Evolutionary conservation across 2,888 invertebrate species (phyloP), one percentile per base, ranked within the genome.

Genomic region (Chirona hameri): DNA sequence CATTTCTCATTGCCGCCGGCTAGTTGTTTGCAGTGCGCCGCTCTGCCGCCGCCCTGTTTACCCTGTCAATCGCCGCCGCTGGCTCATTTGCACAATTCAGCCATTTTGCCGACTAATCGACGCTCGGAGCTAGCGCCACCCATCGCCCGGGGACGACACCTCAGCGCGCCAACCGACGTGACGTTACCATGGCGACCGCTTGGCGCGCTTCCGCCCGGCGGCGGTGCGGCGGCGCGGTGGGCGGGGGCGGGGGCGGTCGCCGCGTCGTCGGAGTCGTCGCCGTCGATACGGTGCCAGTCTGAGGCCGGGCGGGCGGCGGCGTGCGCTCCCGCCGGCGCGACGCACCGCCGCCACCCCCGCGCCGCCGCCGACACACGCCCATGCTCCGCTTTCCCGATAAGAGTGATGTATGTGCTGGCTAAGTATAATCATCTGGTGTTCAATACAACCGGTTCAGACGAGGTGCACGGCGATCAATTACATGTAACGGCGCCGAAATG

Each of bases 81-180:
- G 76, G 39, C 76, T 76, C 76, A 76, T 76, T 76, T 76, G 76
- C 76, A 76, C 76, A 76, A 76, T 76, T 76, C 76, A 76, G 76
- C 76, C 76, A 76, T 76, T 76, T 76, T 76, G 76, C 76, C 31
- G 76, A 39, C 76, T 76, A 76, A 76, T 76, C 76, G 76, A 76
- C 76, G 76, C 18, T 18, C 76, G 76, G 3, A 76, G 76, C 76
- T 76, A 76, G 76, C 76, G 76, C 76, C 76, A 76, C 76, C 76
- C 76, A 76, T 76, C 76, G 76, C 76, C 76, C 76, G 76, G 15
- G 46, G 76, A 76, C 76, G 76, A 76, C 76, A 76, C 76, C 76
- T 76, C 76, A 24, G 31, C 46, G 39, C 46, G 76, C 76, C 76
- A 76, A 76, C 76, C 76, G 76, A 76, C 76, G 76, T 76, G 76